Conservation (phyloP, 2,113 vertebrate species). For the Clarias macrocephalus region DNA sequence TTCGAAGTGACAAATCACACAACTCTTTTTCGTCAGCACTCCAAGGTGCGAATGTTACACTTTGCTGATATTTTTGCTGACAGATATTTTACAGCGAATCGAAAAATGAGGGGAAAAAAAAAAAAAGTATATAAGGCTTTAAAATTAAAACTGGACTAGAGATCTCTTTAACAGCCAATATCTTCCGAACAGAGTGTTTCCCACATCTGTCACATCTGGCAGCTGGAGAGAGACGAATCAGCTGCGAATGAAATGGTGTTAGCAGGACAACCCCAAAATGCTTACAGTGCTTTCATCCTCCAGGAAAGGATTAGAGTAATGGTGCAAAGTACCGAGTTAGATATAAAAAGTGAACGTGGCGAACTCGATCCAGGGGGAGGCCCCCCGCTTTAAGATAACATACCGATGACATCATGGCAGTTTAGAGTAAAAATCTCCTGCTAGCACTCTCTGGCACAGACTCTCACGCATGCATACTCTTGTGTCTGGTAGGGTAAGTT, state of each 20-base stretch:
- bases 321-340: constrained; percentile 4
- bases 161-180: neutral
- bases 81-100: neutral
- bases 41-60: neutral
- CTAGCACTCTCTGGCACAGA: neutral
- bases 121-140: neutral
- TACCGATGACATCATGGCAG: constrained; percentile 24
- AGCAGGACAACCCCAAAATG: constrained; percentile 6
- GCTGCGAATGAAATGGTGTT: neutral
- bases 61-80: neutral
- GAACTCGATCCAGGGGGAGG: neutral
- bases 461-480: neutral
- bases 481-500: neutral
- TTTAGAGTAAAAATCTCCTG: neutral
- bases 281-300: neutral
- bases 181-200: neutral
- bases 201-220: neutral
- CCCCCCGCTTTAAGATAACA: constrained; percentile 6
- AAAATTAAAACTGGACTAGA: neutral
- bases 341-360: neutral
- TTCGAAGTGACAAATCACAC: constrained; percentile 1
- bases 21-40: too few relatives aligned
- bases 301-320: constrained; percentile 14
- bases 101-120: neutral
- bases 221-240: neutral